A percentile compares a stretch with the other conserved stretches of the same genome.
phyloP scores from a whole-genome alignment of 1,140 invertebrate genomes.

The Ptiloglossa arizonensis region DNA sequence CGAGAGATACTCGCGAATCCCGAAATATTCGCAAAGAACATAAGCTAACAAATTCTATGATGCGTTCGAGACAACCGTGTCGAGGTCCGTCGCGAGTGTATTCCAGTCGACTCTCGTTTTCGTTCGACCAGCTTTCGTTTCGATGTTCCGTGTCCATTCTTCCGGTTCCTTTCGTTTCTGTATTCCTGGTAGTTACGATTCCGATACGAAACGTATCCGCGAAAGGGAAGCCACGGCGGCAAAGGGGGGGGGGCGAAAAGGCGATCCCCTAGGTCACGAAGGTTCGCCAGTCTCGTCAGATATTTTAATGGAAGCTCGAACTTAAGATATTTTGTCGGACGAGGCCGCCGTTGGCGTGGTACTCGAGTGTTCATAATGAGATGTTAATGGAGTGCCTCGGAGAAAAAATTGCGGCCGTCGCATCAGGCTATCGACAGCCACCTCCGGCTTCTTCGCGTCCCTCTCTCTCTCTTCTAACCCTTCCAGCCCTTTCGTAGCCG shows the following conservation, averaged over 20 bases:
- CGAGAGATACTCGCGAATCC: too few relatives aligned
- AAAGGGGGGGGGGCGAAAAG: not conserved
- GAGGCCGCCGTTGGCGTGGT: conserved; percentile 46
- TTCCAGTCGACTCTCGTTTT: too few relatives aligned
- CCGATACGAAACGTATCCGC: not conserved
- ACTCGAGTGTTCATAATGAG: conserved; percentile 78
- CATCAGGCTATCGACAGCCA: conserved; percentile 77
- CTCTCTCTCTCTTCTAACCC: not conserved
- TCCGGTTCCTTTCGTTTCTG: conserved; percentile 8
- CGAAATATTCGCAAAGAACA: too few relatives aligned
- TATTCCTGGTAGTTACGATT: conserved; percentile 17
- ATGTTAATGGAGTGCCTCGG: conserved; percentile 77
- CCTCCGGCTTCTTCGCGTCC: conserved; percentile 12
- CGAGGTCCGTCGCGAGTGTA: too few relatives aligned
- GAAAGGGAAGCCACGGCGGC: not conserved
- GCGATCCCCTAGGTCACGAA: conserved; percentile 26
- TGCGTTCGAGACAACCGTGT: too few relatives aligned
- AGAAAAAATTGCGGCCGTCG: conserved; percentile 73
- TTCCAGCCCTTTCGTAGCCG: conserved; percentile 22
- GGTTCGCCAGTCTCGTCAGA: conserved; percentile 68
- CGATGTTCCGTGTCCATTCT: too few relatives aligned
- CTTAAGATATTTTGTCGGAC: conserved; percentile 76
- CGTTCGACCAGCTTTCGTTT: too few relatives aligned
- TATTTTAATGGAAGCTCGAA: conserved; percentile 80
- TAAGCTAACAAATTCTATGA: too few relatives aligned